These are phyloP conservation scores for Uropetala carovei DNA, from an alignment of 2,888 invertebrate species.

Conservation along the genomic window DNA sequence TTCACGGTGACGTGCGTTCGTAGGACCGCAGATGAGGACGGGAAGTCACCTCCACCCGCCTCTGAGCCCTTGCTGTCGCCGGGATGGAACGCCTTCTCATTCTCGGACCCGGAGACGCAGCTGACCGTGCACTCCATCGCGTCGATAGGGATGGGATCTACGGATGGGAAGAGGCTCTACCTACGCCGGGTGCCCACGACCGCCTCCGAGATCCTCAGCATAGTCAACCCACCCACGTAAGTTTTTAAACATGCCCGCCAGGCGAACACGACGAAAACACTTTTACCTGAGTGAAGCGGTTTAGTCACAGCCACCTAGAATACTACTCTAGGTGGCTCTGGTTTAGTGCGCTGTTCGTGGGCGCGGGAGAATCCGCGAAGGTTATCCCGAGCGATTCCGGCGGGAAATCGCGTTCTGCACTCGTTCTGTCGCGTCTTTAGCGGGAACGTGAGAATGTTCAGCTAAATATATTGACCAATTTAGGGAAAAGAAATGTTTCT, in stretches of 20 bases:
- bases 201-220: constrained; percentile 89
- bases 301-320: too few relatives aligned
- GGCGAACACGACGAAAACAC: not conserved
- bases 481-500: too few relatives aligned
- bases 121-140: constrained; percentile 68
- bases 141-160: constrained; percentile 83
- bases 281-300: not conserved
- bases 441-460: too few relatives aligned
- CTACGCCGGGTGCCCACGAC: constrained; percentile 90
- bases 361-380: not conserved
- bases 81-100: constrained; percentile 68
- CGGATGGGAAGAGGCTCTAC: constrained; percentile 91
- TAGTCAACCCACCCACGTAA: constrained; percentile 90
- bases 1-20: constrained; percentile 47
- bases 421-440: not conserved
- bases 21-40: constrained; percentile 66
- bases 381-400: not conserved
- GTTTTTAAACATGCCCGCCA: constrained; percentile 73
- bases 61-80: constrained; percentile 67
- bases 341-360: not conserved
- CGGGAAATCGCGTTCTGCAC: not conserved
- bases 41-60: constrained; percentile 67
- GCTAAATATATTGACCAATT: too few relatives aligned
- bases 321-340: too few relatives aligned
- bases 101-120: constrained; percentile 69